Percentiles rank a stretch among this genome's conserved stretches.
These are phyloP conservation scores for Pteropus rufus DNA, from an alignment of 2,797 vertebrate species.

Conservation along the genomic window DNA sequence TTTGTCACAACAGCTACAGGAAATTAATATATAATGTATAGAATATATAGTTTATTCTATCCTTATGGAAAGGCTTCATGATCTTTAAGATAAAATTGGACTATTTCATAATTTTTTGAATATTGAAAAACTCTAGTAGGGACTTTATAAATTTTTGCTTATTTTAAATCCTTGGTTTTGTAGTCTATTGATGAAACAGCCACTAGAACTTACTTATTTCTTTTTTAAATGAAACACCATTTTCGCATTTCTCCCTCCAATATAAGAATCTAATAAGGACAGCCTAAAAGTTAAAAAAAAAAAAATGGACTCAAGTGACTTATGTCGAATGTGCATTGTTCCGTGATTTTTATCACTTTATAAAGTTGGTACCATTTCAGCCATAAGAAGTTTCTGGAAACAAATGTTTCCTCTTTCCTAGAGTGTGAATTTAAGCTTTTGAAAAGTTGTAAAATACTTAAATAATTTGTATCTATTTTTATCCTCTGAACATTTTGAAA, in stretches of 20 bases:
- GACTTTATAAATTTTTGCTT: not conserved
- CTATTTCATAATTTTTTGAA: not conserved
- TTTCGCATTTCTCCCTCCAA: not conserved
- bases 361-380: not conserved
- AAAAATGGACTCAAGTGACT: not conserved
- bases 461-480: slow-evolving; percentile 35
- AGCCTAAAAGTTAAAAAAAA: not conserved
- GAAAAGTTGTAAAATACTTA: not conserved
- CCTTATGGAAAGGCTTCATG: not conserved
- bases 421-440: not conserved
- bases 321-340: not conserved
- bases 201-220: not conserved
- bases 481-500: slow-evolving; percentile 14
- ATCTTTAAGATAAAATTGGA: not conserved
- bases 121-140: not conserved
- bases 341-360: not conserved
- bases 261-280: not conserved
- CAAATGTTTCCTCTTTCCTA: not conserved
- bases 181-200: not conserved
- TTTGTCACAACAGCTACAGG: not conserved
- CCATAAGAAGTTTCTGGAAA: not conserved
- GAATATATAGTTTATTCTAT: not conserved
- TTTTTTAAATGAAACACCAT: not conserved
- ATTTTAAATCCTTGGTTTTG: slow-evolving; percentile 20
- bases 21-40: not conserved